Base-by-base conservation (phyloP, 1,140 invertebrate genomes). In the Battus philenor region DNA sequence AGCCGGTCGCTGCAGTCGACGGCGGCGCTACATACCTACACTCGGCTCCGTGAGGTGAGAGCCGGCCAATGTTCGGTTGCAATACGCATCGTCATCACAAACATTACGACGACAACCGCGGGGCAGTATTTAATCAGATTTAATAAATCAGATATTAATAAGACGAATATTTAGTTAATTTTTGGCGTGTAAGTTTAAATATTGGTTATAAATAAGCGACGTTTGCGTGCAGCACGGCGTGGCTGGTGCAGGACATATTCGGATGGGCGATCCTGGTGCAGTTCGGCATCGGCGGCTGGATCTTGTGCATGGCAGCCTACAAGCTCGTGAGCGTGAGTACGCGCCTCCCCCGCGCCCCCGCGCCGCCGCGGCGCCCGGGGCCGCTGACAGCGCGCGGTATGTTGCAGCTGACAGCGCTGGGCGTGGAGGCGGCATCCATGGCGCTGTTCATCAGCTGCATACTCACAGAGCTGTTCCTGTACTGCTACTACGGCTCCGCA, bases 401-500 rank as follows among this genome's bases (percentile, higher is more conserved):
- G n/a, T 50, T 49, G 8, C 59, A 82, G 78, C 18, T 82, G 22
- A 62, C 47, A 26, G 47, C 73, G 4, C 32, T 72, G 26, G 77
- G 69, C 50, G 45, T 83, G n/a, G 79, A 85, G 52, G 82, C 83
- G 22, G 66, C 67, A 1, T 83, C 81, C 2, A 83, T 79, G 74
- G 49, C 57, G 2, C 64, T 81, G 15, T 85, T 81, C 59, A 70
- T 79, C 4, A 24, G 56, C 17, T 85, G 81, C 48, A 85, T 85
- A 41, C 59, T 86, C 0, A 78, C 68, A 5, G 79, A 85, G 49
- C 53, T 85, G 27, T 79, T 80, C 26, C 59, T 81, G 3, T 85
- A 81, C 51, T 85, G 81, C 39, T 83, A 75, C 51, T 81, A 67
- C 33, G 79, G 81, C 0, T 83, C 81, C 44, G 79, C 79, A 20